phyloP scores from a whole-genome alignment of 2,888 invertebrate species.

The Pediacus dermestoides region DNA sequence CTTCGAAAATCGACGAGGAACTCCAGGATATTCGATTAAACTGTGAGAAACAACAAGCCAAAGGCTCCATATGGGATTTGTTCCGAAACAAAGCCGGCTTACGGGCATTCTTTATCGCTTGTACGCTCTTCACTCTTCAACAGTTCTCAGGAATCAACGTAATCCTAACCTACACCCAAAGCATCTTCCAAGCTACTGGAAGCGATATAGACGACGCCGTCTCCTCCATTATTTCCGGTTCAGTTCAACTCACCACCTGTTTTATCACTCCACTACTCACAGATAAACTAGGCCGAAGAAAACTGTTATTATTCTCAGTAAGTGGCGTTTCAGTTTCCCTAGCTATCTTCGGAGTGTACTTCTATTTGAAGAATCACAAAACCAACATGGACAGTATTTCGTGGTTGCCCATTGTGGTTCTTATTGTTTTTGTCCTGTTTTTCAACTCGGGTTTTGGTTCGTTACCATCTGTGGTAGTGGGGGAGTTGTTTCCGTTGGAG shows the following conservation, averaged over 20 bases:
- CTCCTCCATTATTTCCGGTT: conserved; percentile 50
- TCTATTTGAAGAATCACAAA: conserved; percentile 58
- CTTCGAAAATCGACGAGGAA: conserved; percentile 9
- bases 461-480: conserved; percentile 74
- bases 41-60: conserved; percentile 1
- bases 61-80: conserved; percentile 11
- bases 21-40: no score
- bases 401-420: conserved; percentile 60
- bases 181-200: conserved; percentile 56
- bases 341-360: conserved; percentile 54
- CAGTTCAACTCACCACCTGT: conserved; percentile 5
- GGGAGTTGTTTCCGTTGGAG: conserved; percentile 73
- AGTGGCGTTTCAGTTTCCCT: conserved; percentile 3
- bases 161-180: conserved; percentile 26
- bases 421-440: conserved; percentile 63
- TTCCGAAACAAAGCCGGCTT: conserved; percentile 12
- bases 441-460: conserved; percentile 70
- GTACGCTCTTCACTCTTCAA: conserved; percentile 13
- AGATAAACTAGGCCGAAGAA: conserved; percentile 1
- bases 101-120: conserved; percentile 15
- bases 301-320: conserved; percentile 6
- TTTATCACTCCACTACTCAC: not conserved
- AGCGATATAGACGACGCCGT: conserved; percentile 26
- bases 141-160: conserved; percentile 19
- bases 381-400: conserved; percentile 52